These are phyloP conservation scores for Limnothrissa miodon DNA, from an alignment of 2,113 vertebrate genomes.

Conservation along the genomic window DNA sequence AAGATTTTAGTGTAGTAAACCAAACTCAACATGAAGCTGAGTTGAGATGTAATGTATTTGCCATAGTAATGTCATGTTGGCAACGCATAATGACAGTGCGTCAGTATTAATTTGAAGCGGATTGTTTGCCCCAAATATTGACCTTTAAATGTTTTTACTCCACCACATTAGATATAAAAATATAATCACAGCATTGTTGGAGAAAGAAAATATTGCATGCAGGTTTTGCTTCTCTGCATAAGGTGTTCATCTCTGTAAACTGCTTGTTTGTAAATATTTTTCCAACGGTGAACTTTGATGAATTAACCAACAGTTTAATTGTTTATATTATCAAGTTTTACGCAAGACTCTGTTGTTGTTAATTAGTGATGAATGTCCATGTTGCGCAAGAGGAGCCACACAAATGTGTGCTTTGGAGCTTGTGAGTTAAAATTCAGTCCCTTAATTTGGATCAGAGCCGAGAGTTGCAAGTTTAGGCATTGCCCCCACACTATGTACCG, in stretches of 20 bases:
- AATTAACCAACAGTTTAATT: neutral
- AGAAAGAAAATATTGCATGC: neutral
- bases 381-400: neutral
- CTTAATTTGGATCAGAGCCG: neutral
- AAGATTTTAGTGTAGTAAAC: slow-evolving; percentile 35
- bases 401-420: neutral
- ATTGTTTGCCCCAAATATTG: neutral
- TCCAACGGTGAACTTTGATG: neutral
- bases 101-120: neutral
- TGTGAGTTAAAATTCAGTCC: neutral
- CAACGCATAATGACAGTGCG: neutral
- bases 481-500: neutral
- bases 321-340: neutral
- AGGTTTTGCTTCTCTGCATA: neutral
- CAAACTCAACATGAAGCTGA: slow-evolving; percentile 1
- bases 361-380: neutral
- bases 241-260: neutral
- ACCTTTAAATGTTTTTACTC: neutral
- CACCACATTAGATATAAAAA: neutral
- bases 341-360: neutral
- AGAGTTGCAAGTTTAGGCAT: neutral
- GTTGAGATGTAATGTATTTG: neutral
- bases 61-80: neutral
- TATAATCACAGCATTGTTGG: neutral
- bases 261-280: neutral